A percentile compares a stretch with the other conserved stretches of the same genome.
These are phyloP conservation scores for Balearica regulorum DNA, from an alignment of 2,797 vertebrate genomes.

Conservation along the genomic window DNA sequence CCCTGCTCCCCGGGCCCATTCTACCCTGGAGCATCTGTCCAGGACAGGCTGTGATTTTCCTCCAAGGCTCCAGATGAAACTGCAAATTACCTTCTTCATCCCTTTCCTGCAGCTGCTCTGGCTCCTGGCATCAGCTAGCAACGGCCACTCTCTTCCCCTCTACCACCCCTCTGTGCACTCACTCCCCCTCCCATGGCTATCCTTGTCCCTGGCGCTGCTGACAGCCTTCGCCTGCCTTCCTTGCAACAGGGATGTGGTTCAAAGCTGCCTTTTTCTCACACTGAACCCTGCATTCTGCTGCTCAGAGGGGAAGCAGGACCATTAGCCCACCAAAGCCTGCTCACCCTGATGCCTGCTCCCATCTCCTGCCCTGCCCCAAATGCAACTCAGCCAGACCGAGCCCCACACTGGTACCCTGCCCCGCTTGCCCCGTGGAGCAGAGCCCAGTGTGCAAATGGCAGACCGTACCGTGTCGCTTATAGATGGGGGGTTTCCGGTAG, in stretches of 20 bases:
- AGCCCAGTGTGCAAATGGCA: neutral
- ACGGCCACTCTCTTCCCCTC: fast-evolving
- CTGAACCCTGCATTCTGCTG: neutral
- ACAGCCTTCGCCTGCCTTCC: neutral
- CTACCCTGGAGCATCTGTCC: neutral
- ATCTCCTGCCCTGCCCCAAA: neutral
- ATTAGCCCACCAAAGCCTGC: neutral
- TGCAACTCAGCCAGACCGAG: fast-evolving
- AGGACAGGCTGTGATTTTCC: neutral
- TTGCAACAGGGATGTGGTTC: fast-evolving
- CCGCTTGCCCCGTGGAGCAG: fast-evolving
- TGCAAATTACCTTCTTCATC: neutral
- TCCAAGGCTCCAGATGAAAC: neutral
- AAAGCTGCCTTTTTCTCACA: neutral
- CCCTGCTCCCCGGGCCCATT: neutral
- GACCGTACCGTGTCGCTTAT: slow-evolving; percentile 93
- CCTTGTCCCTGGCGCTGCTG: fast-evolving
- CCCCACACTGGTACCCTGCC: fast-evolving
- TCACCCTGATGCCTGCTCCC: fast-evolving
- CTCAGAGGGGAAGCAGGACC: neutral
- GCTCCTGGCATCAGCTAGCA: neutral
- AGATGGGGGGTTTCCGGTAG: slow-evolving; percentile 99
- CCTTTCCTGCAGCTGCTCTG: neutral
- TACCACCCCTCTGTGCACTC: neutral
- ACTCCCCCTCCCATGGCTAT: neutral